Conservation (phyloP, 2,797 vertebrate species). For the Notamacropus eugenii region DNA sequence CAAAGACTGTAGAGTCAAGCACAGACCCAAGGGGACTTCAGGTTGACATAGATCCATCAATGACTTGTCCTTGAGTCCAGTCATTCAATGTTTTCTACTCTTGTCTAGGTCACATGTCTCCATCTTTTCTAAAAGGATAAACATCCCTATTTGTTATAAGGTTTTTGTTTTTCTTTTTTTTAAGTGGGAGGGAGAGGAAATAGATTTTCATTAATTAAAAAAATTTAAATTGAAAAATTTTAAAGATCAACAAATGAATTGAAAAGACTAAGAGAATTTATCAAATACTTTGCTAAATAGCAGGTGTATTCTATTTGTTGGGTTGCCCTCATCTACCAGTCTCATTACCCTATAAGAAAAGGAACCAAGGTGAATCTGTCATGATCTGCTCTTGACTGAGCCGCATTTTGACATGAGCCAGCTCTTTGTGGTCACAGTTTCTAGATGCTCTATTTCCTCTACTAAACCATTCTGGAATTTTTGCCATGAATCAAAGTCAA, state of each 20-base stretch:
- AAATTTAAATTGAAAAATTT: not conserved
- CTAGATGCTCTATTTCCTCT: not conserved
- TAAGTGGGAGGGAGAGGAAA: not conserved
- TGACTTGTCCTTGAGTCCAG: not conserved
- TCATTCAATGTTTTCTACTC: not conserved
- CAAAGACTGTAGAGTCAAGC: not conserved
- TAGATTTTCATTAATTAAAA: not conserved
- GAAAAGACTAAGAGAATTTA: not conserved
- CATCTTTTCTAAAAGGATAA: not conserved
- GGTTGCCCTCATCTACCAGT: not conserved
- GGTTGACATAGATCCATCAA: not conserved
- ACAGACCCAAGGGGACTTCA: not conserved
- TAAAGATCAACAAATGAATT: not conserved
- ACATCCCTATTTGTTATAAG: not conserved
- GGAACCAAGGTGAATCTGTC: not conserved
- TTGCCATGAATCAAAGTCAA: not conserved
- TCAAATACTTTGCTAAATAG: not conserved
- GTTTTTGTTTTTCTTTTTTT: not conserved
- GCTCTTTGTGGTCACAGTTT: not conserved
- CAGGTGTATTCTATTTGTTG: not conserved
- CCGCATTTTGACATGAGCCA: not conserved
- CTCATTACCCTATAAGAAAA: not conserved
- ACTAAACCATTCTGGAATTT: not conserved
- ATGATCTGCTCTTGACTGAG: not conserved
- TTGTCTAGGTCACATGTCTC: not conserved